phyloP scores from a whole-genome alignment of 2,797 vertebrate species.

The Thripadectes ignobilis region DNA sequence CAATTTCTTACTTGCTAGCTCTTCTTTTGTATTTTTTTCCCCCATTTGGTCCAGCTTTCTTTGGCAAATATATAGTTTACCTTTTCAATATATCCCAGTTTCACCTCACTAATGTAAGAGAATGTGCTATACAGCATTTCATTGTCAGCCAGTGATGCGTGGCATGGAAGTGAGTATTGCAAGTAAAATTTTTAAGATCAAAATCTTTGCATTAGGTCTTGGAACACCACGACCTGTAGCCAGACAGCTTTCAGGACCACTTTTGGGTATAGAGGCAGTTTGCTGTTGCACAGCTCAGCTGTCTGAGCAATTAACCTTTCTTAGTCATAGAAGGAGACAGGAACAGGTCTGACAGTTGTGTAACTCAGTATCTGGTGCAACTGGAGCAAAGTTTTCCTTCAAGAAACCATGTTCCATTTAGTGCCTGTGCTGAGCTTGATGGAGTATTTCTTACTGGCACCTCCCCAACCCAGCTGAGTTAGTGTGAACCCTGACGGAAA shows the following conservation, averaged over 20 bases:
- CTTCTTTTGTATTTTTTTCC: background rate
- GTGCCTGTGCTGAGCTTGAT: background rate
- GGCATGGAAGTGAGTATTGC: background rate
- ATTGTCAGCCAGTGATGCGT: background rate
- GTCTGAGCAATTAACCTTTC: conserved; percentile 7
- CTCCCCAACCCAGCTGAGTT: background rate
- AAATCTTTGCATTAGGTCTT: background rate
- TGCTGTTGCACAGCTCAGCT: background rate
- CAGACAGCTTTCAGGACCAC: background rate
- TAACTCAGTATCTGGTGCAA: conserved; percentile 10
- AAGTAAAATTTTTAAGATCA: background rate
- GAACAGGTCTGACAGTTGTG: background rate
- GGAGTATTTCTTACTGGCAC: background rate
- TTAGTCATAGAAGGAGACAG: background rate
- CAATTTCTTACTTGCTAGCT: background rate
- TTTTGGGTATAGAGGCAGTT: background rate
- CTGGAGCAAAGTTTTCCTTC: conserved; percentile 26
- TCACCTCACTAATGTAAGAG: background rate
- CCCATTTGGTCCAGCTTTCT: background rate
- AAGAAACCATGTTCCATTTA: conserved; percentile 12
- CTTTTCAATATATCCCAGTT: background rate
- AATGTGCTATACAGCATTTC: background rate
- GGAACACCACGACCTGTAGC: background rate
- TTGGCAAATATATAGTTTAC: background rate
- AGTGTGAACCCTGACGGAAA: accelerated